phyloP scores from a whole-genome alignment of 2,888 invertebrate species.

The Nemotelus nigrinus region DNA sequence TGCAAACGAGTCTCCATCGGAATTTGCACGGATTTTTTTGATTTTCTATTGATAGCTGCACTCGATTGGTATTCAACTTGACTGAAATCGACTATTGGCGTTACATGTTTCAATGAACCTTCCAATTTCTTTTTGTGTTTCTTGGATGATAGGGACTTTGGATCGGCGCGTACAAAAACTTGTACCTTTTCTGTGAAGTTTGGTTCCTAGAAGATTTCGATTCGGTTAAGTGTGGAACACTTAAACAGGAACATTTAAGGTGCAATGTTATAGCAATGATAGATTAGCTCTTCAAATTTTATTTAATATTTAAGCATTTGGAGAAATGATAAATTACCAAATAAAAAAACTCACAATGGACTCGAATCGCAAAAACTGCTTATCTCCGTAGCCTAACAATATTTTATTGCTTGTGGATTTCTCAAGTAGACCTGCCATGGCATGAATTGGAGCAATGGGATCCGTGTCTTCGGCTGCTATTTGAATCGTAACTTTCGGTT shows the following conservation, averaged over 20 bases:
- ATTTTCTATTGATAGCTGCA: constrained; percentile 56
- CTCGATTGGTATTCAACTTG: constrained; percentile 59
- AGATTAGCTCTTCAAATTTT: background rate
- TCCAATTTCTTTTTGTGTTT: constrained; percentile 50
- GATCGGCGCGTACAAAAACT: constrained; percentile 61
- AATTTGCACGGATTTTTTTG: constrained; percentile 58
- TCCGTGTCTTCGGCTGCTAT: constrained; percentile 69
- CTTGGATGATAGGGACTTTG: constrained; percentile 54
- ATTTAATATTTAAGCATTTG: background rate
- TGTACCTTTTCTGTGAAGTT: constrained; percentile 68
- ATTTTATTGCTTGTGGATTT: constrained; percentile 63
- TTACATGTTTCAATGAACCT: constrained; percentile 55
- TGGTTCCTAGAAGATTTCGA: constrained; percentile 62
- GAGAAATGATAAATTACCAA: too few species aligned
- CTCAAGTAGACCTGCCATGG: constrained; percentile 65
- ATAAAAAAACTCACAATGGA: constrained; percentile 64
- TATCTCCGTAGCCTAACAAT: constrained; percentile 70
- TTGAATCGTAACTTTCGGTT: constrained; percentile 71
- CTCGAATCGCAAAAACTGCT: constrained; percentile 70
- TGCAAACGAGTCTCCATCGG: constrained; percentile 86
- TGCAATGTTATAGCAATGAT: background rate
- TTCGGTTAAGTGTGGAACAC: background rate
- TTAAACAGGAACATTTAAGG: too few species aligned
- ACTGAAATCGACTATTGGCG: constrained; percentile 56
- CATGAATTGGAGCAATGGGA: constrained; percentile 68